A percentile compares a stretch with the other conserved stretches of the same genome.
Conservation (phyloP, 2,113 vertebrate genomes). For the Eptesicus fuscus region DNA sequence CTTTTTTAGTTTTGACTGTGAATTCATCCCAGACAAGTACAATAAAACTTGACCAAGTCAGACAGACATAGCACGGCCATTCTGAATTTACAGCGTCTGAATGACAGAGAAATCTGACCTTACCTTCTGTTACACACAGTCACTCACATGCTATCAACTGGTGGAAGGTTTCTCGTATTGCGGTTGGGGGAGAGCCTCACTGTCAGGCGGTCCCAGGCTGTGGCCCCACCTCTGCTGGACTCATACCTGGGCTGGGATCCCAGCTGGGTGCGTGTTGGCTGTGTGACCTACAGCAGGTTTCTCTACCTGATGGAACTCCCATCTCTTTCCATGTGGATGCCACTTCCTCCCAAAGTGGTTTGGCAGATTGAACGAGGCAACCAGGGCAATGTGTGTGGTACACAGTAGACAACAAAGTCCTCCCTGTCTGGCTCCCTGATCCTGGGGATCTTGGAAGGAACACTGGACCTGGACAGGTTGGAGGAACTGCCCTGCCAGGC, state of each 20-base stretch:
- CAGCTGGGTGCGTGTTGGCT: too few species aligned
- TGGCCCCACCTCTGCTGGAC: neutral
- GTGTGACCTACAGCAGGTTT: neutral
- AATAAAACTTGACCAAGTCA: neutral
- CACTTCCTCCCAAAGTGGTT: neutral
- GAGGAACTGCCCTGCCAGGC: neutral
- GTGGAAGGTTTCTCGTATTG: neutral
- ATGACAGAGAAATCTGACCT: neutral
- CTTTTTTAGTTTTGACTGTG: neutral
- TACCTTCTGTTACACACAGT: neutral
- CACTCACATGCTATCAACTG: neutral
- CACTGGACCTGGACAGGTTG: neutral
- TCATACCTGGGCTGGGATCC: neutral
- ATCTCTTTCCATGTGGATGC: neutral
- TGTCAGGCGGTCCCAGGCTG: neutral
- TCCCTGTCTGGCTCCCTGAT: neutral
- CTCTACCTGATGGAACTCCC: too few species aligned
- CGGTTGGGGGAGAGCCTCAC: neutral
- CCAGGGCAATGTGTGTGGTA: neutral
- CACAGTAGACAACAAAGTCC: neutral
- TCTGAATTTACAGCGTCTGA: neutral
- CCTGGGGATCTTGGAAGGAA: neutral
- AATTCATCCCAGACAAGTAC: neutral
- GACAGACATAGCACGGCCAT: neutral
- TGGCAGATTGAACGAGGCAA: neutral